Conservation (phyloP, 2,888 invertebrate species). For the Melinopterus prodromus region DNA sequence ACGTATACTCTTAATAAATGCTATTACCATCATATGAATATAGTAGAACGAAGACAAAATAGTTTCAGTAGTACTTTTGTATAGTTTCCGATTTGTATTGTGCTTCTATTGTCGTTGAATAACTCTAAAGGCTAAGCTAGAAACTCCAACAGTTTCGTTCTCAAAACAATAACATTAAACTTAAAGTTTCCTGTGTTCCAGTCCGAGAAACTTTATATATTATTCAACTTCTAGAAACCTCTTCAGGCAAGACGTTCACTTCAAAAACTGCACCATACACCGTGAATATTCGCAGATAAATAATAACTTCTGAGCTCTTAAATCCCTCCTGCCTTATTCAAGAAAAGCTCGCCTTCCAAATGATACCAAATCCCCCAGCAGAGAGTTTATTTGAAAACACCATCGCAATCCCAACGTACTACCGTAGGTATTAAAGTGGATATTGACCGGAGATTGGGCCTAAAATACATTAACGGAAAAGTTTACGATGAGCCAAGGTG, state of each 20-base stretch:
- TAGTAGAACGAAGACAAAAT: too few relatives aligned
- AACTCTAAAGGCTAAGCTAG: background rate
- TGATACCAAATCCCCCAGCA: background rate
- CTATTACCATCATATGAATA: too few relatives aligned
- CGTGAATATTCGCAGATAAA: background rate
- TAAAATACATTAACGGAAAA: background rate
- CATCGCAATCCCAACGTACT: background rate
- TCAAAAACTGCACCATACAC: background rate
- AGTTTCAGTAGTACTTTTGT: too few relatives aligned
- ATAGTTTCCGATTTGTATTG: too few relatives aligned
- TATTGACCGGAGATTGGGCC: background rate
- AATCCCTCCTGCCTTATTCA: background rate
- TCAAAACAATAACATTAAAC: background rate
- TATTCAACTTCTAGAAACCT: background rate
- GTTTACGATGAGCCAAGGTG: background rate
- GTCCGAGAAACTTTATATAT: background rate
- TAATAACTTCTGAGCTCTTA: background rate
- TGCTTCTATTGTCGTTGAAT: background rate
- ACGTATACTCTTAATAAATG: too few relatives aligned
- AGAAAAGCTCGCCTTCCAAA: background rate
- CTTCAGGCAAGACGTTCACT: background rate
- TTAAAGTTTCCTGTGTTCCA: background rate
- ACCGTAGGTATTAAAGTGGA: background rate
- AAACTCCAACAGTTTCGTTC: background rate
- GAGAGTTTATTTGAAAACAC: background rate